phyloP scores from a whole-genome alignment of 2,113 vertebrate species.

The Triplophysa tibetana region DNA sequence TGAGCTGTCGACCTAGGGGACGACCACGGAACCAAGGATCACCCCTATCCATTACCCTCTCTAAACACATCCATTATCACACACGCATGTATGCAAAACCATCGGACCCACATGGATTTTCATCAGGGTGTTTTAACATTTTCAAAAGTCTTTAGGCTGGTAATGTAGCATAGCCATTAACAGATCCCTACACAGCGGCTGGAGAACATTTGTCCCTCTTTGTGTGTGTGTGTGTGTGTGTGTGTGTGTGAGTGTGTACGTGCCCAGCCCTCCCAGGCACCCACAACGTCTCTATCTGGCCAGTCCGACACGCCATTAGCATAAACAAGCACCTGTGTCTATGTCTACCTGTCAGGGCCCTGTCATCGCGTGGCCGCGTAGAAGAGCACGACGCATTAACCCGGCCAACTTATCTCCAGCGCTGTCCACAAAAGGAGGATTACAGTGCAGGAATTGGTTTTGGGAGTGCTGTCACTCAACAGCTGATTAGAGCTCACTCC shows the following conservation, averaged over 20 bases:
- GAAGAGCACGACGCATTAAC: conserved; percentile 59
- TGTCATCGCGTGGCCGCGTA: conserved; percentile 55
- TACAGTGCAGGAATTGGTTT: conserved; percentile 60
- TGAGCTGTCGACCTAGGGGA: conserved; percentile 50
- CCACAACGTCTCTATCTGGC: conserved; percentile 59
- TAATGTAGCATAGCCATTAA: neutral
- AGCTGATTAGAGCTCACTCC: conserved; percentile 55
- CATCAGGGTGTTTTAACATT: neutral
- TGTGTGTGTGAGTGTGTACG: conserved; percentile 31
- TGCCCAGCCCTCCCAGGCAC: conserved; percentile 16
- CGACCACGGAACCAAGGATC: conserved; percentile 46
- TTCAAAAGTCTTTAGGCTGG: neutral
- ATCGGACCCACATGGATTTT: neutral
- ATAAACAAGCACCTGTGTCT: conserved; percentile 62
- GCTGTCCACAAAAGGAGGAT: conserved; percentile 59
- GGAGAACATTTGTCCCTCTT: neutral
- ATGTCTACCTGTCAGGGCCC: conserved; percentile 55
- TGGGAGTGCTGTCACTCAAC: conserved; percentile 59
- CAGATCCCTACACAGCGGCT: neutral
- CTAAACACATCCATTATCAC: conserved; percentile 46
- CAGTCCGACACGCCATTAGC: conserved; percentile 59
- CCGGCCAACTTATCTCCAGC: conserved; percentile 57
- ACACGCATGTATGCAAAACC: conserved; percentile 23
- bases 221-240: conserved; percentile 33
- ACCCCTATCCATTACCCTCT: conserved; percentile 41